Evolutionary conservation across 2,797 vertebrate species (phyloP).

Genomic region (Vireo griseus): DNA sequence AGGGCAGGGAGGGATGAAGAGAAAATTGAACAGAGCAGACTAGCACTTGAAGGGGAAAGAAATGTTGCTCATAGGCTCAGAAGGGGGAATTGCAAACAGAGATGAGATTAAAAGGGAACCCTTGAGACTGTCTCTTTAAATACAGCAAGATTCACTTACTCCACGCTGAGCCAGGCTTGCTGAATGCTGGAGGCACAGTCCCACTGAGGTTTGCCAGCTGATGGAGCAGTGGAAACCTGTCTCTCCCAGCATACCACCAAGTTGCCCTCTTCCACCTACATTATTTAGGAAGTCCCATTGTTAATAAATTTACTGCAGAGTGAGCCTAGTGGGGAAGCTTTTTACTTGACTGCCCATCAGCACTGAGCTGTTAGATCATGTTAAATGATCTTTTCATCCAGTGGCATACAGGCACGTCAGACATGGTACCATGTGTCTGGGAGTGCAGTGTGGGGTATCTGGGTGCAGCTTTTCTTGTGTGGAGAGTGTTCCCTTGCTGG

Average conservation of each 20-base stretch:
- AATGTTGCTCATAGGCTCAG: slow-evolving; percentile 26
- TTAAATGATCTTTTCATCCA: not conserved
- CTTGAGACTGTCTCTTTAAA: slow-evolving; percentile 49
- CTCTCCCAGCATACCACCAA: not conserved
- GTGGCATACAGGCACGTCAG: not conserved
- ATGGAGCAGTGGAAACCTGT: not conserved
- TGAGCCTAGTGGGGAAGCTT: not conserved
- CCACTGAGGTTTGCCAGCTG: slow-evolving; percentile 6
- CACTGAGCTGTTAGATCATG: not conserved
- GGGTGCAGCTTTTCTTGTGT: not conserved
- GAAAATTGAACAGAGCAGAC: slow-evolving; percentile 49
- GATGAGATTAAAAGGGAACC: slow-evolving; percentile 55
- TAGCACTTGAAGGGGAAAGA: slow-evolving; percentile 32
- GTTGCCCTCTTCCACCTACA: not conserved
- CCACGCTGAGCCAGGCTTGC: slow-evolving; percentile 12
- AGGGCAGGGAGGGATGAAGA: slow-evolving; percentile 42
- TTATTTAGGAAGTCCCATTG: not conserved
- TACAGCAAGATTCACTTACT: slow-evolving; percentile 49
- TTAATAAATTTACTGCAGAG: not conserved
- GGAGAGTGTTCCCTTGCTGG: not conserved
- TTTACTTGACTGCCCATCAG: not conserved
- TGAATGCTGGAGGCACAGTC: not conserved
- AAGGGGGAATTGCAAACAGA: slow-evolving; percentile 52
- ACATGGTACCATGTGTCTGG: not conserved
- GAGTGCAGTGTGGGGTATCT: not conserved